Evolutionary conservation across 2,113 vertebrate genomes (phyloP), one percentile per base, ranked within the genome.

Genomic region (Choloepus hoffmanni): DNA sequence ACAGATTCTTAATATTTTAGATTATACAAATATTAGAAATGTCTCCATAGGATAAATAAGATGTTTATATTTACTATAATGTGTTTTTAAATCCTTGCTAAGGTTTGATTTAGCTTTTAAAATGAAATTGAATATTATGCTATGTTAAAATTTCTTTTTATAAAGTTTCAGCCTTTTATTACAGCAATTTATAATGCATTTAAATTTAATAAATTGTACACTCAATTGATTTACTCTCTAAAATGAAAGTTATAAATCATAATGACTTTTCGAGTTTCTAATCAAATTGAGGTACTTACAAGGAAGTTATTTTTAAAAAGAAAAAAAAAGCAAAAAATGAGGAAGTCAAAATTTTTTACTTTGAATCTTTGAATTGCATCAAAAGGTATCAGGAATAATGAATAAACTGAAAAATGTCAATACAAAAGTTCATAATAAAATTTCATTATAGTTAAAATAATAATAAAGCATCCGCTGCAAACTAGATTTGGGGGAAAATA

Each of bases 131-230:
- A 95, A 55, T 86, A 30, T 77, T 70, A 58, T 88, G 2, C 0
- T 2, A 87, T 88, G 58, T 90, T 65, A 84, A 89, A 94, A 90
- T 30, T 40, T 88, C 1, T 63, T 24, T 91, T 93, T 77, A 68
- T 40, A 93, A 26, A 12, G 83, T 45, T 73, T 8, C 12, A 36
- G 1, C n/a, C 5, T 30, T 93, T 73, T 90, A 84, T 68, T 73
- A 15, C 19, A 94, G 65, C 0, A 72, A 77, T 89, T 70, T 12
- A 63, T 43, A 95, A 82, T 50, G 6, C 5, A 85, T 6, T 89
- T 79, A 85, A 19, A 2, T 87, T 81, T 74, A 36, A 78, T 88
- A 91, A 33, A 76, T 16, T 28, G 8, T 9, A 1, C 1, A 87
- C 4, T 73, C 0, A 45, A 77, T 85, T 85, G 1, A 84, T 85